A percentile compares a stretch with the other conserved stretches of the same genome.
These are phyloP conservation scores for Rallus crepitans DNA, from an alignment of 2,797 vertebrate genomes.

Conservation along the genomic window DNA sequence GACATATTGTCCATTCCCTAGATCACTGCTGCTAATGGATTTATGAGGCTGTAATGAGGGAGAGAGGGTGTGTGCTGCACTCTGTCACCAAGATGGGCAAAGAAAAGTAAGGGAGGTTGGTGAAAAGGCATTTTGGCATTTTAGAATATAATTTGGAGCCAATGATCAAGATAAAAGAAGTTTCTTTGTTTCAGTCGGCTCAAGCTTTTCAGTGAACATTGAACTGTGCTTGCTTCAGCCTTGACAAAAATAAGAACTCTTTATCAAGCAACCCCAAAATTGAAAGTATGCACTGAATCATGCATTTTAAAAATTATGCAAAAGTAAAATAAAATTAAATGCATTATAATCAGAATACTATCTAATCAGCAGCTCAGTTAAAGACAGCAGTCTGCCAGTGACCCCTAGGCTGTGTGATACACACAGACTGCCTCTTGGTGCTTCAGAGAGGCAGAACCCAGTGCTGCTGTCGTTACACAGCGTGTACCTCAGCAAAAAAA, in stretches of 20 bases:
- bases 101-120: background rate
- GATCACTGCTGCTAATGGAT: background rate
- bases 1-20: background rate
- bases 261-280: background rate
- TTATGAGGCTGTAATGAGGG: background rate
- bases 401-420: background rate
- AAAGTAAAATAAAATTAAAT: background rate
- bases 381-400: background rate
- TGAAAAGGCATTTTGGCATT: background rate
- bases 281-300: background rate
- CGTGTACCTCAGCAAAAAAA: background rate
- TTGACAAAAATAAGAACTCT: slow-evolving; percentile 1
- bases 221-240: background rate
- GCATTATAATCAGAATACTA: background rate
- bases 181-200: background rate
- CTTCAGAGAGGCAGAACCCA: background rate
- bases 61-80: background rate
- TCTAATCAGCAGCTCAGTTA: background rate
- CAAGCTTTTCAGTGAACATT: background rate
- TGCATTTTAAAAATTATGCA: background rate
- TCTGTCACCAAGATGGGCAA: background rate
- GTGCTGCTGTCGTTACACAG: background rate
- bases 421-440: background rate
- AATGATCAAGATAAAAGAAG: background rate
- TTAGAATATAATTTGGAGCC: background rate